Conservation (phyloP, 2,888 invertebrate species). For the Zele albiditarsus region DNA sequence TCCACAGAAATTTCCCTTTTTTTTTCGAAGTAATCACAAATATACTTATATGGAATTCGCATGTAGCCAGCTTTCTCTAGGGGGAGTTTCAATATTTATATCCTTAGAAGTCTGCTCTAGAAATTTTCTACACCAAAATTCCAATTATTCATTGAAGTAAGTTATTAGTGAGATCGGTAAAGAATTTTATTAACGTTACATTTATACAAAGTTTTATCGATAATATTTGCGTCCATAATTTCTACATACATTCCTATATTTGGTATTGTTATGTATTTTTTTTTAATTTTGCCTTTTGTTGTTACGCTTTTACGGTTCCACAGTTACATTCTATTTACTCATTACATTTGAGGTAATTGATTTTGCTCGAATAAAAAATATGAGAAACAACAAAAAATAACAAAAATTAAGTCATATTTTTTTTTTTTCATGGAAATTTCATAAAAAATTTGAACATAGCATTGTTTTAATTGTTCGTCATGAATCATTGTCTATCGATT, state of each 20-base stretch:
- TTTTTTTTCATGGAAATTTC: constrained; percentile 48
- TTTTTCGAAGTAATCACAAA: neutral
- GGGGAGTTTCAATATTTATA: neutral
- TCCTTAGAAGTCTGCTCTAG: neutral
- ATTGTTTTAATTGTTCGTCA: neutral
- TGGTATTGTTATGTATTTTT: constrained; percentile 63
- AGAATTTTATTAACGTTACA: constrained; percentile 67
- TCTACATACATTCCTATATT: constrained; percentile 69
- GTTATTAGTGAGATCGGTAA: constrained; percentile 68
- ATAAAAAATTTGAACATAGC: neutral
- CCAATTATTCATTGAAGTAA: constrained; percentile 25
- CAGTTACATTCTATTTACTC: constrained; percentile 49
- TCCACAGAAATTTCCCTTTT: constrained; percentile 24
- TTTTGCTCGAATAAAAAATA: constrained; percentile 69
- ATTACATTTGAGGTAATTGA: constrained; percentile 71
- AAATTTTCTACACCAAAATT: constrained; percentile 44
- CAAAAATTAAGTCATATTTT: constrained; percentile 68
- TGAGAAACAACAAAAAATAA: constrained; percentile 65
- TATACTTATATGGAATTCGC: neutral
- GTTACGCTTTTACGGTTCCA: constrained; percentile 32
- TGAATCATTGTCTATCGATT: constrained; percentile 54
- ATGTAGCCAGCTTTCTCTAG: constrained; percentile 58
- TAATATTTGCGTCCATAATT: constrained; percentile 61
- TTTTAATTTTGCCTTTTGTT: constrained; percentile 36
- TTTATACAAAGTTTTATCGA: constrained; percentile 69